Evolutionary conservation across 1,140 invertebrate species (phyloP).

Genomic region (Varroa destructor): DNA sequence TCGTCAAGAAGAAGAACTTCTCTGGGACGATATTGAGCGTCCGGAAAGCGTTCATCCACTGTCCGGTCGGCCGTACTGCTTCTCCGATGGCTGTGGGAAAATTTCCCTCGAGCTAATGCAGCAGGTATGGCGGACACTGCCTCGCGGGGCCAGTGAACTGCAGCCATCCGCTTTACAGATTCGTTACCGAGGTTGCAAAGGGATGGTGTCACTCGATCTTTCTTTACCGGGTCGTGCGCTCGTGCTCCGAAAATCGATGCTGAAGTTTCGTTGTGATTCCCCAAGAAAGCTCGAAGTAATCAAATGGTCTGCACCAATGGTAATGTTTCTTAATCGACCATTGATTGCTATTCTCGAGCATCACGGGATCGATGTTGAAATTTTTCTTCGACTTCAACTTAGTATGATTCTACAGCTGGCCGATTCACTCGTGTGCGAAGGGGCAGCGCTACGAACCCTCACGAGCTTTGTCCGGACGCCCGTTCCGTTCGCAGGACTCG

Average conservation of each 20-base stretch:
- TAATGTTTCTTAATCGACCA: constrained; percentile 33
- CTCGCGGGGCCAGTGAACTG: neutral
- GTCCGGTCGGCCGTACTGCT: constrained; percentile 26
- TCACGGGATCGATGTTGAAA: constrained; percentile 28
- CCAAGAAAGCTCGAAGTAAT: constrained; percentile 38
- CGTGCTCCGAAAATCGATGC: constrained; percentile 33
- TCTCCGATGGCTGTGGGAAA: constrained; percentile 32
- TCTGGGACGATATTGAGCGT: constrained; percentile 3
- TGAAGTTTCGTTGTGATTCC: constrained; percentile 33
- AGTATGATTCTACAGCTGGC: constrained; percentile 29
- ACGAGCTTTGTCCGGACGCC: constrained; percentile 24
- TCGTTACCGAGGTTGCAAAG: constrained; percentile 38
- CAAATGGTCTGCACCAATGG: constrained; percentile 38
- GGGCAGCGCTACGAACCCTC: constrained; percentile 31
- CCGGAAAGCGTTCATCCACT: constrained; percentile 9
- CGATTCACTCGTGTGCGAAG: constrained; percentile 33
- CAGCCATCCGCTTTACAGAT: constrained; percentile 35
- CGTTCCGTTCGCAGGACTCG: constrained; percentile 10
- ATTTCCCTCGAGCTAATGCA: constrained; percentile 29
- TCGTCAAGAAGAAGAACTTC: constrained; percentile 9
- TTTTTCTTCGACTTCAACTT: constrained; percentile 32
- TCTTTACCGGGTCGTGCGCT: constrained; percentile 32
- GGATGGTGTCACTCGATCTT: constrained; percentile 37
- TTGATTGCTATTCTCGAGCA: constrained; percentile 36
- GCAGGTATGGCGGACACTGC: constrained; percentile 29